phyloP scores from a whole-genome alignment of 2,888 invertebrate genomes.

The Hypomecis atomaria region DNA sequence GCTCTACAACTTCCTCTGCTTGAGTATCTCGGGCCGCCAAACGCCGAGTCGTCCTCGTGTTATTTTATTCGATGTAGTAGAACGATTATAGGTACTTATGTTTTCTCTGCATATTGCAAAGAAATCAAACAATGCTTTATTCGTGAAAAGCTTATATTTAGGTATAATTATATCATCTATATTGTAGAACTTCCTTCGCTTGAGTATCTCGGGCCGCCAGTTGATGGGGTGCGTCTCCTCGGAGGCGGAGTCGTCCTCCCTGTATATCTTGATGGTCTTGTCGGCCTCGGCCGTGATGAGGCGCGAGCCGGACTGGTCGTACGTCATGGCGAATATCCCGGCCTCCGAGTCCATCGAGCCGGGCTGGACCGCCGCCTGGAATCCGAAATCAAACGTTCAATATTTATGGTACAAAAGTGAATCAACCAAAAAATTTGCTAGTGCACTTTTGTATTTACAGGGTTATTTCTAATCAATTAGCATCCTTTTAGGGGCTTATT shows the following conservation, averaged over 20 bases:
- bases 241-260: slow-evolving; percentile 97
- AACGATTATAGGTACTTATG: too few relatives aligned
- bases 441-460: too few relatives aligned
- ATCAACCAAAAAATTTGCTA: too few relatives aligned
- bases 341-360: slow-evolving; percentile 99
- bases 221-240: slow-evolving; percentile 98
- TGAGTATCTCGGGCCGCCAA: too few relatives aligned
- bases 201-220: slow-evolving; percentile 98
- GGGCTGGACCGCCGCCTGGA: slow-evolving; percentile 96
- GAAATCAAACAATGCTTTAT: too few relatives aligned
- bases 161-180: background rate
- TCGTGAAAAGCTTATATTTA: background rate
- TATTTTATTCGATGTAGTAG: too few relatives aligned
- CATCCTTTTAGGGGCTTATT: too few relatives aligned
- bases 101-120: too few relatives aligned
- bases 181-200: slow-evolving; percentile 92
- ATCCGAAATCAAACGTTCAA: slow-evolving; percentile 14
- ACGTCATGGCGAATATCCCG: slow-evolving; percentile 97
- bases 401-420: background rate
- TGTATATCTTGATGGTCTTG: slow-evolving; percentile 99
- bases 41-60: too few relatives aligned
- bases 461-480: too few relatives aligned
- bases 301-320: slow-evolving; percentile 97
- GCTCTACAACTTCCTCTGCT: too few relatives aligned
- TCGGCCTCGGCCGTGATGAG: slow-evolving; percentile 99